Base-by-base conservation (phyloP, 2,113 vertebrate genomes). In the Limanda limanda region DNA sequence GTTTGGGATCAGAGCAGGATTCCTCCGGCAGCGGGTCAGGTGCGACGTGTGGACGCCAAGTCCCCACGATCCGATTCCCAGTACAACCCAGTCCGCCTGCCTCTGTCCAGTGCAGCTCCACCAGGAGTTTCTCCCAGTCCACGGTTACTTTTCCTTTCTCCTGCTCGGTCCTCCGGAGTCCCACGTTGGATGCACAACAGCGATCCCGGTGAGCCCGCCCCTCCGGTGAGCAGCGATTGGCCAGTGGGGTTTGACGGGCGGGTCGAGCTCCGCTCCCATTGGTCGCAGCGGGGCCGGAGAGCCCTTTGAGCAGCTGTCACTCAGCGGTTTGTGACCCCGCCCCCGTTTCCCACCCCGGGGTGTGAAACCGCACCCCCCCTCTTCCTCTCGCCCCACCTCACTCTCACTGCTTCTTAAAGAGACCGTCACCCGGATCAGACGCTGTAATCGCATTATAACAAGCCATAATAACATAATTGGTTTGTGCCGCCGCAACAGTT, bases 121-220 rank as follows among this genome's bases (percentile, higher is more conserved):
- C 84, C 80, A 76, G 79, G 82, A 92, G 84, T 90, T 90, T 90
- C 91, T 83, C 79, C 90, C 86, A 88, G 69, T 87, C 82, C 73
- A 71, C 65, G 82, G 31, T 88, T 85, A 91, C 90, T 94, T 94
- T 89, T 90, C 75, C 86, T 89, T 92, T 31, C 58, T n/a, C 37
- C n/a, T 71, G 37, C n/a, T 57, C 45, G 74, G 88, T 86, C 84
- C 58, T 76, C 91, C 78, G 63, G 78, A 87, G 88, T 95, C 95
- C 95, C 96, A 96, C 95, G 96, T 96, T 97, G 95, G 95, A 93
- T 40, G 87, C 94, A 91, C 91, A 92, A 94, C 94, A 90, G 88
- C 87, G 77, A 83, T 78, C 64, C 76, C 47, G 66, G n/a, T 18
- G 4, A 77, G 21, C 62, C 94, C 93, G 13, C 93, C 86, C 93